phyloP scores from a whole-genome alignment of 2,113 vertebrate genomes.

The Platycercus adscitus region DNA sequence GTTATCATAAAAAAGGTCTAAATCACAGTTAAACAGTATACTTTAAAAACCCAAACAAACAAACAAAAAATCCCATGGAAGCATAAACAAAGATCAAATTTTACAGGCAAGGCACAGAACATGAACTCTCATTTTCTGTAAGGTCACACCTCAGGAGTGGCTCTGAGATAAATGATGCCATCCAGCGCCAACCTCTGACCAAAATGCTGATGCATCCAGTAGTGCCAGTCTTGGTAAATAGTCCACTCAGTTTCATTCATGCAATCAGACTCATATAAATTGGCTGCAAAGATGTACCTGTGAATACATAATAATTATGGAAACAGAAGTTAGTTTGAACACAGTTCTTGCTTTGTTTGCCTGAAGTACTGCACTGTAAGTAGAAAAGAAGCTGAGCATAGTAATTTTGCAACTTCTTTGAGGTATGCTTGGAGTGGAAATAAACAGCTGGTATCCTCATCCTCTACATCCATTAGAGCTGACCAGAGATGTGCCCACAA shows the following conservation, averaged over 20 bases:
- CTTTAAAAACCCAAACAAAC: background rate
- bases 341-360: background rate
- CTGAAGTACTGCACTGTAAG: background rate
- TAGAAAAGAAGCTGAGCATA: background rate
- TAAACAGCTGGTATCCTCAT: background rate
- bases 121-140: accelerated
- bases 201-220: conserved; percentile 91
- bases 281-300: conserved; percentile 95
- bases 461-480: background rate
- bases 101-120: background rate
- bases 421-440: background rate
- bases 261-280: conserved; percentile 91
- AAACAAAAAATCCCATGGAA: background rate
- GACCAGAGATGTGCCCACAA: background rate
- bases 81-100: background rate
- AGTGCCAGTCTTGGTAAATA: conserved; percentile 94
- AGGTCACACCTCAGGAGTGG: conserved; percentile 80
- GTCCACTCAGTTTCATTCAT: conserved; percentile 94
- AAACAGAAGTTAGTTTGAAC: background rate
- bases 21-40: background rate
- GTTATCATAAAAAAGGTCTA: background rate
- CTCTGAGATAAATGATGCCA: conserved; percentile 94
- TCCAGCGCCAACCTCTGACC: conserved; percentile 86
- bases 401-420: background rate
- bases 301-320: background rate